Conservation (phyloP, 2,888 invertebrate genomes). For the Auanema freiburgensis region DNA sequence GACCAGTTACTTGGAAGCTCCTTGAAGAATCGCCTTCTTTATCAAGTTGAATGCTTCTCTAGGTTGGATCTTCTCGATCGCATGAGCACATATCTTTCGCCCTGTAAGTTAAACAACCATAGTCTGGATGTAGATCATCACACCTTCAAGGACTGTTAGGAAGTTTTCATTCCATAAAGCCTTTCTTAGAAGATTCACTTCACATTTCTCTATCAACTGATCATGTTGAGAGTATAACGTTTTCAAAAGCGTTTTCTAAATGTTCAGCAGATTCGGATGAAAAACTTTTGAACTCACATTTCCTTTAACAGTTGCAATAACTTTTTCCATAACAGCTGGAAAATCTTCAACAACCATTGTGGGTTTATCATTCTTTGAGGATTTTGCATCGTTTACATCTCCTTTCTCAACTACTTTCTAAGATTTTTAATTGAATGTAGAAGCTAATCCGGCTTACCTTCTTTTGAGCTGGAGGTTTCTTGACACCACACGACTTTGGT, state of each 20-base stretch:
- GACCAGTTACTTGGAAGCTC: conserved; percentile 1
- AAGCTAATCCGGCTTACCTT: too few species aligned
- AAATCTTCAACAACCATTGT: too few species aligned
- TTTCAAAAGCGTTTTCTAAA: not conserved
- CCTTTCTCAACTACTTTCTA: too few species aligned
- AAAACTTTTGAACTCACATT: too few species aligned
- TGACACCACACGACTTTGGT: too few species aligned
- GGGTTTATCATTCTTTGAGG: too few species aligned
- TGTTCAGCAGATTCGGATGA: not conserved
- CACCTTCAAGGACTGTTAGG: not conserved
- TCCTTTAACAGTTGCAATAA: too few species aligned
- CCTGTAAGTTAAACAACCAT: not conserved
- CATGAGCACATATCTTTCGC: not conserved
- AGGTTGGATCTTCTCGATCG: not conserved
- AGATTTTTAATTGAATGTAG: too few species aligned
- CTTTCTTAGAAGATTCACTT: not conserved
- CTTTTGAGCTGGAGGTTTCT: too few species aligned
- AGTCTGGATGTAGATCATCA: not conserved
- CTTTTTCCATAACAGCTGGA: too few species aligned
- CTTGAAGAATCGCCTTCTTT: not conserved
- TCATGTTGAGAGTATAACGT: not conserved
- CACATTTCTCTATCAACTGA: not conserved
- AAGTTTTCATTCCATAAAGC: not conserved
- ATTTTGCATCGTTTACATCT: too few species aligned
- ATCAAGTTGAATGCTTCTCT: not conserved